Evolutionary conservation across 2,888 invertebrate species (phyloP), one percentile per base, ranked within the genome.

Genomic region (Ceriagrion tenellum): DNA sequence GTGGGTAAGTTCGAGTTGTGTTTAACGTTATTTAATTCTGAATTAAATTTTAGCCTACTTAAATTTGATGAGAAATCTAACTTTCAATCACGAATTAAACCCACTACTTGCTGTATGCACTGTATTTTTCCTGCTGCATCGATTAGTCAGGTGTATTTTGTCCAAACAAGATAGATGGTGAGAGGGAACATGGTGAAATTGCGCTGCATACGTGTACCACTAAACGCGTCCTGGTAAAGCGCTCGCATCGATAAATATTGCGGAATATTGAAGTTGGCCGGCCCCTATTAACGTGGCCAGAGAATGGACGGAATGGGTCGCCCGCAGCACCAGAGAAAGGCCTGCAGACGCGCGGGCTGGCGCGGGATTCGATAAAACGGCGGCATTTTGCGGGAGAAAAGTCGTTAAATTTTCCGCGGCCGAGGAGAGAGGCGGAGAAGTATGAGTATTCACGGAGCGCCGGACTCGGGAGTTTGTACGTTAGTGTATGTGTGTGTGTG

Each of bases 331-430:
- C n/a, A 20, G 26, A 23, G 18, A 69, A 69, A 69, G 23, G 69
- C 69, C n/a, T 10, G 69, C 81, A 81, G 81, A 81, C 30, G 13
- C 18, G 18, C 18, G 81, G 35, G 35, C 26, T 8, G 13, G 26
- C 26, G 16, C 81, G 16, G 81, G 81, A 35, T 81, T 81, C 35
- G 81, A 81, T 81, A 81, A 81, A 81, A 81, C 81, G 26, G 30
- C 13, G 81, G 81, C 81, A 81, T 81, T 81, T 81, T 81, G 81
- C 81, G 81, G 81, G 35, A 81, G 81, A 81, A 81, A 81, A 81
- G 81, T n/a, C 81, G 81, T 81, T 81, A 81, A 81, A 81, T 81
- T 81, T 81, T 81, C 81, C 81, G 81, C 81, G 81, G 35, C 59
- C 81, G 81, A 23, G 81, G 81, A 35, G 81, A 35, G 74, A 74